Evolutionary conservation across 23 tunicate genomes (phyloP).

Genomic region (Clavelina lepadiformis): DNA sequence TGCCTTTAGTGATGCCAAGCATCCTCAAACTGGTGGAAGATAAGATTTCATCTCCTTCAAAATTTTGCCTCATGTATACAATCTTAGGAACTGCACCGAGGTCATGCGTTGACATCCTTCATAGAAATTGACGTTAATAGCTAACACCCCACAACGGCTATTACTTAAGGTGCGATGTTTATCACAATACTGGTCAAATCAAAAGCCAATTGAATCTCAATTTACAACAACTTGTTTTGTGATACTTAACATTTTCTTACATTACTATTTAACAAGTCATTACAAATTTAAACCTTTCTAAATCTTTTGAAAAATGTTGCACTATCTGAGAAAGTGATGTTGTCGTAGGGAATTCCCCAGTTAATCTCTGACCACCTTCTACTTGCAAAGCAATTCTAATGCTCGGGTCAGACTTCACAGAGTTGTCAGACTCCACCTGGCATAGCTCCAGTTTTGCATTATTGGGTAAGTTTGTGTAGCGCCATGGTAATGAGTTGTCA

Average conservation of each 20-base stretch:
- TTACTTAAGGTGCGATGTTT: no score
- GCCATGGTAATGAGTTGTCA: slow-evolving; percentile 59
- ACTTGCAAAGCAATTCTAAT: slow-evolving; percentile 67
- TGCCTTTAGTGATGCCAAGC: slow-evolving; percentile 57
- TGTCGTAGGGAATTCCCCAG: slow-evolving; percentile 27
- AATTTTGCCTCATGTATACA: slow-evolving; percentile 64
- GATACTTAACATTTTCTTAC: not conserved
- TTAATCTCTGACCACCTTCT: slow-evolving; percentile 39
- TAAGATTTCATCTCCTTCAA: slow-evolving; percentile 32
- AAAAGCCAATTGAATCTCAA: not conserved
- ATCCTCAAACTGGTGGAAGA: slow-evolving; percentile 44
- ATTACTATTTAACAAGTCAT: not conserved
- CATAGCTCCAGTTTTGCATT: slow-evolving; percentile 74
- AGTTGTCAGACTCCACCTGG: slow-evolving; percentile 2
- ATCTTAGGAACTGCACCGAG: slow-evolving; percentile 33
- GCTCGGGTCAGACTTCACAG: not conserved
- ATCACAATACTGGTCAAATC: no score
- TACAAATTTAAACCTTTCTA: slow-evolving; percentile 8
- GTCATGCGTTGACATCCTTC: no score
- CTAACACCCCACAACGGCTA: no score
- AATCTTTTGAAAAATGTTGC: slow-evolving; percentile 29
- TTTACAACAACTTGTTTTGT: not conserved
- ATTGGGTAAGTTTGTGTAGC: slow-evolving; percentile 67
- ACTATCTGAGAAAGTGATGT: slow-evolving; percentile 20
- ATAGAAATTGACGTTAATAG: no score